phyloP scores from a whole-genome alignment of 2,888 invertebrate genomes.

The Listrodromus nycthemerus region DNA sequence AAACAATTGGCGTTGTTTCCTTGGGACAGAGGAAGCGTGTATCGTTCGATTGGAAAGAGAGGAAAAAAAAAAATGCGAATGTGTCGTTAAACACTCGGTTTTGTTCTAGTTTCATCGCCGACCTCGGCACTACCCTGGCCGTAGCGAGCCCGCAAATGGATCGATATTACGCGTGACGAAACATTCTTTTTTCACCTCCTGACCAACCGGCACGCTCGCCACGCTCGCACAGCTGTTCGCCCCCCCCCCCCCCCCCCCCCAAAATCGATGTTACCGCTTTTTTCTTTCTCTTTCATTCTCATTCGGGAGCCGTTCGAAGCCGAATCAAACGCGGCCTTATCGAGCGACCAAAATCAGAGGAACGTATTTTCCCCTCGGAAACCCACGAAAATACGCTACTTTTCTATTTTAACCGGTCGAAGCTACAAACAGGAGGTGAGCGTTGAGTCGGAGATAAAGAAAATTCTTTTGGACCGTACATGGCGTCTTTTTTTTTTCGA shows the following conservation, averaged over 20 bases:
- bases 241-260: neutral
- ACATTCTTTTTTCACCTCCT: slow-evolving; percentile 34
- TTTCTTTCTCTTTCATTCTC: neutral
- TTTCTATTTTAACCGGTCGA: too few relatives aligned
- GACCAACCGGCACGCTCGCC: slow-evolving; percentile 19
- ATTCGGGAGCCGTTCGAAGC: neutral
- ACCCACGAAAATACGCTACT: too few relatives aligned
- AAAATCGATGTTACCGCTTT: slow-evolving; percentile 9
- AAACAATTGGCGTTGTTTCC: slow-evolving; percentile 7
- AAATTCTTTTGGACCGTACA: neutral
- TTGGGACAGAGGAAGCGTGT: neutral
- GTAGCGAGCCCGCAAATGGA: slow-evolving; percentile 28
- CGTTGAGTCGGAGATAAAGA: too few relatives aligned
- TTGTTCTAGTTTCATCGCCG: slow-evolving; percentile 55
- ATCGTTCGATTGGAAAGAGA: neutral
- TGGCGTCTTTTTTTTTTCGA: neutral
- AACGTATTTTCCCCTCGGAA: too few relatives aligned
- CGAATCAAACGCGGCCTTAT: neutral
- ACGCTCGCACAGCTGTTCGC: slow-evolving; percentile 25
- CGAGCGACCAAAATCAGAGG: too few relatives aligned
- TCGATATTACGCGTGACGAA: slow-evolving; percentile 63
- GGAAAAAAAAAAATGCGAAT: slow-evolving; percentile 6
- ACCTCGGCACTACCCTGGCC: slow-evolving; percentile 54
- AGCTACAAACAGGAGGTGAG: too few relatives aligned
- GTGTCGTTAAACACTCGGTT: slow-evolving; percentile 47